Percentiles rank a stretch among this genome's conserved stretches.
phyloP scores from a whole-genome alignment of 1,140 invertebrate genomes.

The Musca vetustissima region DNA sequence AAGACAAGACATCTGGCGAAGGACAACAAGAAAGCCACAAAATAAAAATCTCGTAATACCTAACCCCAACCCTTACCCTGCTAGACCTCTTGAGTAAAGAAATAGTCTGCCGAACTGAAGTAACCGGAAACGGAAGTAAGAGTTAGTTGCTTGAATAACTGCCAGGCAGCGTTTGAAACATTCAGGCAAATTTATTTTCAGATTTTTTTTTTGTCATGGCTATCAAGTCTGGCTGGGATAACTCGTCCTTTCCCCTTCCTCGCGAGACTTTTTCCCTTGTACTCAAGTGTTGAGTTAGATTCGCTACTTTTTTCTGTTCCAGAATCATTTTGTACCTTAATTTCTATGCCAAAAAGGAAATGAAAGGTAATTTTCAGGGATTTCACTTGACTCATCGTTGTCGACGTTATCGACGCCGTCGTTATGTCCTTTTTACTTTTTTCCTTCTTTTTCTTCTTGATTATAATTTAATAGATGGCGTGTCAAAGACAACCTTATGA shows the following conservation, averaged over 20 bases:
- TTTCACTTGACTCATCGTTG: neutral
- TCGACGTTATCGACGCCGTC: too few species aligned
- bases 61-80: too few species aligned
- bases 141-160: constrained; percentile 20
- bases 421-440: too few species aligned
- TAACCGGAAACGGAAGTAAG: constrained; percentile 15
- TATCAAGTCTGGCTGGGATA: neutral
- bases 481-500: constrained; percentile 18
- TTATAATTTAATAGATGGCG: constrained; percentile 17
- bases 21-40: too few species aligned
- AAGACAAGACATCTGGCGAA: too few species aligned
- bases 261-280: neutral
- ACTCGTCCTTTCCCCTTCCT: too few species aligned
- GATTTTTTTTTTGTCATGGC: neutral
- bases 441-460: neutral
- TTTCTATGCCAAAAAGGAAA: neutral
- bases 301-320: neutral
- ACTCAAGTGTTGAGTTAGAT: neutral
- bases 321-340: neutral
- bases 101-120: too few species aligned
- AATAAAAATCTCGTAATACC: too few species aligned
- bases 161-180: neutral
- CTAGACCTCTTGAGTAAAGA: too few species aligned
- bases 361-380: constrained; percentile 13
- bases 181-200: too few species aligned